These are phyloP conservation scores for Nesometra sesokonis DNA, from an alignment of 35 echinoderm and acorn worm species.

Conservation along the genomic window DNA sequence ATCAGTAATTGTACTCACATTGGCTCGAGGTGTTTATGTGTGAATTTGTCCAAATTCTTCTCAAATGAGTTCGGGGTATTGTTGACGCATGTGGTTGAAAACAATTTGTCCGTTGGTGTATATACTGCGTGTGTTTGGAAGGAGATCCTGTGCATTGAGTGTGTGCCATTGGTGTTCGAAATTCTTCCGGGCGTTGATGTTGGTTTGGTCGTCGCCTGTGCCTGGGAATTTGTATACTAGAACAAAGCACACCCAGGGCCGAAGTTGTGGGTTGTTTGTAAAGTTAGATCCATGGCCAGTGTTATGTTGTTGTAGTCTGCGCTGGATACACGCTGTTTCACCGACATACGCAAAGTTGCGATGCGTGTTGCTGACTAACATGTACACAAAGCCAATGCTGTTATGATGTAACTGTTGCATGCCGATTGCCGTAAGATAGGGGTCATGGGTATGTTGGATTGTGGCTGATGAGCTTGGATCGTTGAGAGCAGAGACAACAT, in stretches of 20 bases:
- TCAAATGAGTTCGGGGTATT: slow-evolving; percentile 17
- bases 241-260: not conserved
- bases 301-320: no score
- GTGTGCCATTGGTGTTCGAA: no score
- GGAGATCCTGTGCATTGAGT: not conserved
- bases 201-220: not conserved
- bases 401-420: not conserved
- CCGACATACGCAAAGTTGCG: slow-evolving; percentile 23
- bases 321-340: no score
- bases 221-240: not conserved
- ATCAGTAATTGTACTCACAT: slow-evolving; percentile 35
- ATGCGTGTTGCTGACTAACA: not conserved
- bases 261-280: no score
- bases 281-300: not conserved
- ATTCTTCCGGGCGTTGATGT: not conserved
- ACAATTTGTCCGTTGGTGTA: slow-evolving; percentile 32
- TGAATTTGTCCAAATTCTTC: slow-evolving; percentile 23
- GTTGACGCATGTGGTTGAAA: slow-evolving; percentile 16
- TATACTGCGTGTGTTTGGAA: slow-evolving; percentile 13
- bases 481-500: not conserved
- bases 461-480: no score
- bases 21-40: slow-evolving; percentile 14
- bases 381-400: slow-evolving; percentile 6
- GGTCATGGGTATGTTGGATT: not conserved
- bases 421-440: not conserved